phyloP scores from a whole-genome alignment of 1,140 invertebrate genomes.

The Drosophila melanica region DNA sequence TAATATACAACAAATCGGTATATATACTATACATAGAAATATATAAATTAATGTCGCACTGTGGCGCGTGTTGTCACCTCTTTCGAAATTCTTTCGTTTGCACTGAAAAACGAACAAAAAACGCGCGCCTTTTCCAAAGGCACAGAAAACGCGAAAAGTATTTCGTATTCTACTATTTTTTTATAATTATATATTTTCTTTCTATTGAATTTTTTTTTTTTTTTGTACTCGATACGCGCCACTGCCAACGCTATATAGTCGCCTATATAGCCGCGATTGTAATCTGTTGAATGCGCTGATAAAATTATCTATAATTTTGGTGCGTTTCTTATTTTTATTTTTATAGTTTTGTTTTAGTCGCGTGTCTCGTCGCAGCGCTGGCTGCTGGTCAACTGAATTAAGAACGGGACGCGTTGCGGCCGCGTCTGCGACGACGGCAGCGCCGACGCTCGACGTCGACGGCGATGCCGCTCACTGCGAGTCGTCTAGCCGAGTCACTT shows the following conservation, averaged over 20 bases:
- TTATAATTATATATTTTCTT: not conserved
- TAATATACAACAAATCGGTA: conserved; percentile 7
- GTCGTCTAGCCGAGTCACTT: conserved; percentile 62
- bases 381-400: conserved; percentile 84
- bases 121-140: conserved; percentile 52
- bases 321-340: conserved; percentile 33
- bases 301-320: conserved; percentile 20
- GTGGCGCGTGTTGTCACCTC: conserved; percentile 55
- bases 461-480: conserved; percentile 22
- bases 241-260: conserved; percentile 10
- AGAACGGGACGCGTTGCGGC: conserved; percentile 66
- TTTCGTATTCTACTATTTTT: conserved; percentile 1
- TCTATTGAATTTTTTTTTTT: conserved; percentile 3
- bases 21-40: conserved; percentile 15
- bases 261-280: conserved; percentile 18
- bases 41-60: conserved; percentile 14
- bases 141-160: conserved; percentile 36
- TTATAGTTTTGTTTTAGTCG: conserved; percentile 57
- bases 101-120: conserved; percentile 34
- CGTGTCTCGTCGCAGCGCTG: conserved; percentile 74
- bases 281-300: conserved; percentile 6
- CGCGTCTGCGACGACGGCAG: conserved; percentile 48
- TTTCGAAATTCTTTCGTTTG: conserved; percentile 26
- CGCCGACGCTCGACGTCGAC: conserved; percentile 23
- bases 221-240: not conserved